Evolutionary conservation across 1,140 invertebrate species (phyloP), one percentile per base, ranked within the genome.

Genomic region (Ceratoteleas bidentatus): DNA sequence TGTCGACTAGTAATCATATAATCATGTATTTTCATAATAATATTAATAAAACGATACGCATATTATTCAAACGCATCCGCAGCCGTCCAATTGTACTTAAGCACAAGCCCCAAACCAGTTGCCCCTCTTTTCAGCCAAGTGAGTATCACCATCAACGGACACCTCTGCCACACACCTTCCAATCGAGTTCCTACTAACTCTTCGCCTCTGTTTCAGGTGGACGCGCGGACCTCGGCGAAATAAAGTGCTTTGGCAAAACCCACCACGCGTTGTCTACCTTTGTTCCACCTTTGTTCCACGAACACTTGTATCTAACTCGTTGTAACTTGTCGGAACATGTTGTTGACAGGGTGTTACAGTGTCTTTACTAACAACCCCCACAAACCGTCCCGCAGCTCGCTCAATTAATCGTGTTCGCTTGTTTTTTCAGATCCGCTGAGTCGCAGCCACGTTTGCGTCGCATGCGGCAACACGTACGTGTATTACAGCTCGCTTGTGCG

Each of bases 391-490:
- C 16, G 9, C 10, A 24, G 7, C 0, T 50, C 57, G 52, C 50
- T 69, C 11, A 76, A 81, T 61, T 70, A 81, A 84, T 70, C 62
- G 60, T 76, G 40, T 80, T 81, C 73, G 50, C 64, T 84, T 32
- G 24, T 24, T 24, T 78, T 85, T 81, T 85, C 80, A 82, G 75
- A 70, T 80, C 16, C 49, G 56, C 53, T 72, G 38, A 33, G 32
- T 60, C 70, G 69, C 65, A 52, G 24, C 52, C 75, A 88, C 53
- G 53, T 58, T 6, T 93, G 92, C 77, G 83, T 77, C 0, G 81
- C 77, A 14, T 93, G 92, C 68, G 92, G 92, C 49, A 90, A 92
- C 50, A 68, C 81, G 6, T 93, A 93, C 84, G 86, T 87, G 56
- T 90, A 90, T 74, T 88, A 88, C 62, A 89, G 89, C 15, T 90